phyloP scores from a whole-genome alignment of 2,113 vertebrate species.

The Atlantisia rogersi region DNA sequence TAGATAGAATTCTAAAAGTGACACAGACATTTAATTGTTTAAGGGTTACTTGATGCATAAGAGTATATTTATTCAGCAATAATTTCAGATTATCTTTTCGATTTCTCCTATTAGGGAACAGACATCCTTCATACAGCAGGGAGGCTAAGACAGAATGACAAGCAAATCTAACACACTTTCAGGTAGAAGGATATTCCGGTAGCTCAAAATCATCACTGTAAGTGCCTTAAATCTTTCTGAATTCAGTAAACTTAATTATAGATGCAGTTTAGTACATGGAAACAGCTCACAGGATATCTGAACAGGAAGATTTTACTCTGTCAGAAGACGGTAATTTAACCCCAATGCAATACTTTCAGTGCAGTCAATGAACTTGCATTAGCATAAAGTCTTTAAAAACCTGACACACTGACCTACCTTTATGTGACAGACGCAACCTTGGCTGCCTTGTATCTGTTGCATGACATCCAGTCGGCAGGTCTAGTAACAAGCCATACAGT shows the following conservation, averaged over 20 bases:
- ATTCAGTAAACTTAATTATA: background rate
- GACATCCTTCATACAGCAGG: background rate
- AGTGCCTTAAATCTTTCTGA: background rate
- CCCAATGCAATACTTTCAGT: background rate
- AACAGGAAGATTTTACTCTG: background rate
- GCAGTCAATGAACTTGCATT: constrained; percentile 3
- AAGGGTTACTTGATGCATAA: background rate
- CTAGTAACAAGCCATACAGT: constrained; percentile 63
- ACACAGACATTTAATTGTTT: constrained; percentile 46
- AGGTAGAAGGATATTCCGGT: background rate
- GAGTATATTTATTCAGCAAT: constrained; percentile 1
- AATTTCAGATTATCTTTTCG: constrained; percentile 3
- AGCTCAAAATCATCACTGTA: background rate
- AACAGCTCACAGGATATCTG: background rate
- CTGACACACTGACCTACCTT: constrained; percentile 81
- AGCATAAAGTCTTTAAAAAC: constrained; percentile 24
- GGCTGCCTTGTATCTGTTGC: constrained; percentile 74
- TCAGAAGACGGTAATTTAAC: background rate
- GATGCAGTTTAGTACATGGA: background rate
- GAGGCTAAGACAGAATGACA: constrained; percentile 4
- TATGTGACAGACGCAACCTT: constrained; percentile 83
- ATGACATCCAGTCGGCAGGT: constrained; percentile 48
- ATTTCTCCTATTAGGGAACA: constrained; percentile 23
- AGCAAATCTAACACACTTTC: constrained; percentile 13
- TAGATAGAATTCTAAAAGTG: constrained; percentile 34